Evolutionary conservation across 2,797 vertebrate genomes (phyloP), one percentile per base, ranked within the genome.

Genomic region (Dendrocincla tyrannina): DNA sequence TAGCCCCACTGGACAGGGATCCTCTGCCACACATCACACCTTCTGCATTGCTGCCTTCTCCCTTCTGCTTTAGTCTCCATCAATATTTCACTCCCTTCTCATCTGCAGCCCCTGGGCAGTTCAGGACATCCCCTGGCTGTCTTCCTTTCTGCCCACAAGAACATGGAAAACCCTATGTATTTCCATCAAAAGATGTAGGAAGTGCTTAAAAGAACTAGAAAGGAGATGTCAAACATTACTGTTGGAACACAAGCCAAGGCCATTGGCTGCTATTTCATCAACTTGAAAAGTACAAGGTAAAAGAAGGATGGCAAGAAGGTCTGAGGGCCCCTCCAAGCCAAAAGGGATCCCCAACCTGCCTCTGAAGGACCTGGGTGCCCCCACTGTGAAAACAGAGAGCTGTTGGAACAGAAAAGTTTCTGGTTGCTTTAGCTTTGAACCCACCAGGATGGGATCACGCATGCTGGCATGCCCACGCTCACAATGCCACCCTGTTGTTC

Each of bases 151-250:
- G 50, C 25, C n/a, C 32, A 15, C 13, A 2, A 0, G 1, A 13
- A 58, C 4, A 1, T 35, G 30, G 15, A n/a, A 69, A 85, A 63
- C 22, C 1, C 22, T 35, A 8, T 3, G 0, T 6, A 27, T 37
- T 82, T 50, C 35, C 56, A 63, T 28, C 32, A 17, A 67, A 88
- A 74, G 25, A 24, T 3, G 3, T 2, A 55, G 25, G 20, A 82
- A 85, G 70, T 3, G 2, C 35, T 44, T 41, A 42, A 62, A 66
- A 66, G 10, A 82, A 13, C 9, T 9, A 52, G 33, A 88, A 72
- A n/a, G 5, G 18, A 74, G 33, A 35, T 17, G 27, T 42, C 27
- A 76, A 76, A 64, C 33, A 32, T 25, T 24, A 24, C 30, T 42
- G 17, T 18, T 30, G 79, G 62, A 84, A 23, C 6, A 24, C 52